Evolutionary conservation across 2,797 vertebrate species (phyloP).

Genomic region (Chelon labrosus): DNA sequence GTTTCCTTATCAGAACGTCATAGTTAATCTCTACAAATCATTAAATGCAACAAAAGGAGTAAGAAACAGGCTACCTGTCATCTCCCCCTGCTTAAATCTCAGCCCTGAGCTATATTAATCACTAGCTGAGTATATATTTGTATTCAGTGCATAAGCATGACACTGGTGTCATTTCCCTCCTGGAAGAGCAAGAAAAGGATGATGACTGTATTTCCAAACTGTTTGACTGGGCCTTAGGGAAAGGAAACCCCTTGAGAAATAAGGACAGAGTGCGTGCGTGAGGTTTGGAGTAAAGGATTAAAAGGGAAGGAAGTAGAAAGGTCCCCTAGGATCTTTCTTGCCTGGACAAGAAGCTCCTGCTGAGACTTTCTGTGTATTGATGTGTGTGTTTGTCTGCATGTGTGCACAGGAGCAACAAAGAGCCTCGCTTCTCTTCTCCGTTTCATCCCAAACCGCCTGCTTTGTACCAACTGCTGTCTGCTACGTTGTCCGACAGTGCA

Average conservation of each 20-base stretch:
- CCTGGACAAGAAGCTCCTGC: constrained; percentile 62
- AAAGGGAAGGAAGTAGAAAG: constrained; percentile 26
- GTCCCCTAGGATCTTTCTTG: constrained; percentile 28
- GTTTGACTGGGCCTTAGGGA: not conserved
- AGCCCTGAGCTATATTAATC: not conserved
- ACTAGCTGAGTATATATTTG: not conserved
- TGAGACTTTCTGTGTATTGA: constrained; percentile 53
- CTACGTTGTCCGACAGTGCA: constrained; percentile 54
- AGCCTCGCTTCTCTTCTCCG: constrained; percentile 44
- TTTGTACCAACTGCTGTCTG: constrained; percentile 56
- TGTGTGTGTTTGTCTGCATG: constrained; percentile 46
- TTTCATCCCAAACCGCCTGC: constrained; percentile 56
- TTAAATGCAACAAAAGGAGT: not conserved
- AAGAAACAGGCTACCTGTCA: not conserved
- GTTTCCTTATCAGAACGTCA: not conserved
- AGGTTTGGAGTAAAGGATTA: constrained; percentile 36
- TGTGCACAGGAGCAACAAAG: constrained; percentile 44
- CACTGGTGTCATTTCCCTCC: not conserved
- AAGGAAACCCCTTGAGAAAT: constrained; percentile 18
- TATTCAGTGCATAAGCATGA: constrained; percentile 7
- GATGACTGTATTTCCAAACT: not conserved
- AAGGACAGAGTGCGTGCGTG: not conserved
- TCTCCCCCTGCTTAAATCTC: too few species aligned
- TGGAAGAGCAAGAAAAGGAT: not conserved
- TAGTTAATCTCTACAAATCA: not conserved